Base-by-base conservation (phyloP, 1,140 invertebrate genomes). In the Panagrolaimus sp. region DNA sequence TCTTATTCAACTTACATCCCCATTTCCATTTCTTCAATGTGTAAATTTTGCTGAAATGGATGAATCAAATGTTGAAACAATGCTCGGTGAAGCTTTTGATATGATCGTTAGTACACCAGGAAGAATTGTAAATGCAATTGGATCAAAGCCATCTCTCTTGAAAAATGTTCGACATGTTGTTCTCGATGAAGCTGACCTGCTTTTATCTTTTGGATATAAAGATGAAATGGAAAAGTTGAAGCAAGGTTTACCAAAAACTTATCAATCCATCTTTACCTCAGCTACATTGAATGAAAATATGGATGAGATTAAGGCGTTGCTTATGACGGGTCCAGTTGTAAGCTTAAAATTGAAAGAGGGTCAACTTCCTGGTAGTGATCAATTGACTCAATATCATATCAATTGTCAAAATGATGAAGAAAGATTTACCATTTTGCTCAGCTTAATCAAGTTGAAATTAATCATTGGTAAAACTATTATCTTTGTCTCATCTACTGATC, bases 151-250 rank as follows among this genome's bases (percentile, higher is more conserved):
- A 0, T 66, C 69, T 55, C 72, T 80, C 43, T 65, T 75, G 73
- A 96, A n/a, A 90, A 91, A 83, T 85, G 90, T 52, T 88, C 89
- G 8, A 82, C 96, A 32, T 47, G 77, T 99, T 7, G 90, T 98
- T 3, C 90, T 99, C 48, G 96, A 99, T 85, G 96, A 99, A 86
- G 96, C 96, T 28, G 96, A 99, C 88, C 87, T 99, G 67, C 87
- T 98, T 38, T 96, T 98, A 85, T 94, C 94, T 7, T 98, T 95
- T 88, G 96, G 96, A 28, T 96, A 96, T 87, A 91, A 96, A 86
- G 88, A 89, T 71, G 94, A 98, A 84, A 87, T 98, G 15, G 92
- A 92, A 85, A 58, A 71, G 48, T 52, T 82, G 6, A 77, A 76
- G 45, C 0, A 55, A 8, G 26, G 48, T 81, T 84, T 97, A 52